These are phyloP conservation scores for Trichopria drosophilae DNA, from an alignment of 2,888 invertebrate genomes.

Conservation along the genomic window DNA sequence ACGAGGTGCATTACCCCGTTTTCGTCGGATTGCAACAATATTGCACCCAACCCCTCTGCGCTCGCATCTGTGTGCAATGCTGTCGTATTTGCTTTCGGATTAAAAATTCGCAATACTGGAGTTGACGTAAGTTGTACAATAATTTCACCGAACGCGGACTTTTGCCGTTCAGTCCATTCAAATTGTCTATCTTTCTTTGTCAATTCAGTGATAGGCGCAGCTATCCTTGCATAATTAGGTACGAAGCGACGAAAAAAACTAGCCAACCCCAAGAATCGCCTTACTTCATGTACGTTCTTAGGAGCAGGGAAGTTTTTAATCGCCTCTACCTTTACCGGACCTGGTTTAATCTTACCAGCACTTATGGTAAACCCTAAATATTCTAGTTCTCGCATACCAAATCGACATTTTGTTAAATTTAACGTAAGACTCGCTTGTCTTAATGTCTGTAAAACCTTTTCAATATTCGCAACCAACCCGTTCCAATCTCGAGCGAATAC, in stretches of 20 bases:
- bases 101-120: no score
- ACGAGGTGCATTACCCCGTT: neutral
- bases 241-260: slow-evolving; percentile 12
- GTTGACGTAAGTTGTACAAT: neutral
- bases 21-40: neutral
- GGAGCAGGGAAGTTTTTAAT: slow-evolving; percentile 10
- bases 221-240: neutral
- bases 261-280: slow-evolving; percentile 2
- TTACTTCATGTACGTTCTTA: slow-evolving; percentile 5
- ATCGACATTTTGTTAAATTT: slow-evolving; percentile 10
- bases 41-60: neutral
- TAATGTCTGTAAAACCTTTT: slow-evolving; percentile 35
- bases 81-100: neutral
- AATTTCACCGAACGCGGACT: neutral
- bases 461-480: slow-evolving; percentile 36
- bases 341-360: slow-evolving; percentile 8
- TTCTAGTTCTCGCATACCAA: slow-evolving; percentile 6
- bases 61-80: slow-evolving; percentile 3
- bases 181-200: slow-evolving; percentile 2
- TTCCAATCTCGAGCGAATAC: slow-evolving; percentile 18
- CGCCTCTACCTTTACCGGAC: slow-evolving; percentile 1
- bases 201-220: neutral
- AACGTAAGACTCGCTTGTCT: slow-evolving; percentile 27
- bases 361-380: slow-evolving; percentile 9
- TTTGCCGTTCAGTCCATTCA: neutral